Conservation (phyloP, 2,888 invertebrate species). For the Hybos culiciformis region DNA sequence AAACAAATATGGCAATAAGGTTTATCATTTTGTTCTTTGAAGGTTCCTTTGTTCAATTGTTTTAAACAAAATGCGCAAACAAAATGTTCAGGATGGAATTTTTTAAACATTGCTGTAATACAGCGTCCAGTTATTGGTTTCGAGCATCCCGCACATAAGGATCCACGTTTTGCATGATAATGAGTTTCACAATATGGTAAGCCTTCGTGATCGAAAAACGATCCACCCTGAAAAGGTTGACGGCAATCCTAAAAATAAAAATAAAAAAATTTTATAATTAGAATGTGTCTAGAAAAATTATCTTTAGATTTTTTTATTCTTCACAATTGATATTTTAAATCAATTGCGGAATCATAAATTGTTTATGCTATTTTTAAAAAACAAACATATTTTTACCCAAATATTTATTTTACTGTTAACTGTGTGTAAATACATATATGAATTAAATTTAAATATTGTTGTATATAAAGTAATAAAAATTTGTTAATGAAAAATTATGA, state of each 20-base stretch:
- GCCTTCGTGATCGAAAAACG: conserved; percentile 98
- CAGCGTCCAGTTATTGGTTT: conserved; percentile 95
- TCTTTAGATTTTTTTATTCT: no score
- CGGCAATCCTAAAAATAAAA: conserved; percentile 74
- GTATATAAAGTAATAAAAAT: no score
- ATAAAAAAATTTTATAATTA: no score
- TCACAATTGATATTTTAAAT: no score
- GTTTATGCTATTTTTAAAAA: no score
- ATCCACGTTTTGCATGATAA: conserved; percentile 94
- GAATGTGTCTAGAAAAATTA: no score
- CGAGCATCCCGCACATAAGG: conserved; percentile 94
- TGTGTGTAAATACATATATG: no score
- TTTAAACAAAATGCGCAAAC: conserved; percentile 98
- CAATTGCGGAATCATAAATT: no score
- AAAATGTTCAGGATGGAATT: conserved; percentile 99
- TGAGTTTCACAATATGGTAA: conserved; percentile 98
- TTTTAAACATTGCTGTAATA: conserved; percentile 97
- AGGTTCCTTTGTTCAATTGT: conserved; percentile 96
- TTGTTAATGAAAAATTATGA: no score
- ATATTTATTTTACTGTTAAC: no score
- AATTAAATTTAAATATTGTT: no score
- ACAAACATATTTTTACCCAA: no score
- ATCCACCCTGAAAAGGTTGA: conserved; percentile 91
- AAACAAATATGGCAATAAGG: conserved; percentile 98
- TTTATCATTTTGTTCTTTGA: conserved; percentile 97